These are phyloP conservation scores for Acanthiza pusilla DNA, from an alignment of 2,797 vertebrate genomes.

Conservation along the genomic window DNA sequence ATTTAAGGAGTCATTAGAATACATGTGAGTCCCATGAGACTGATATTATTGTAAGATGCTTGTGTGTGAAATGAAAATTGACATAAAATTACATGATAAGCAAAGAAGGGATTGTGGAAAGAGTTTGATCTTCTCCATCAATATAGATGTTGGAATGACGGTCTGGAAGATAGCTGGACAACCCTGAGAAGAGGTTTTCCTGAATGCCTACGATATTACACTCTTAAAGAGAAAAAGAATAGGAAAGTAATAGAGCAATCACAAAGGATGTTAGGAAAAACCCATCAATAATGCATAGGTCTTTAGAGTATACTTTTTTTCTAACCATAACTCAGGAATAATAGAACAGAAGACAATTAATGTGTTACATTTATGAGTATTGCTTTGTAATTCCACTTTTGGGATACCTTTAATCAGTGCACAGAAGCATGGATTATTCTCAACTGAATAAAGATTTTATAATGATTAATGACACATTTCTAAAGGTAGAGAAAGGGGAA, in stretches of 20 bases:
- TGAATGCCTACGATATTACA: background rate
- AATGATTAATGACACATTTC: background rate
- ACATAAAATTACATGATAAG: background rate
- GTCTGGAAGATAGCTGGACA: background rate
- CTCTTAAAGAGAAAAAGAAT: background rate
- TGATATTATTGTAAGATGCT: background rate
- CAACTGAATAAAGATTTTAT: background rate
- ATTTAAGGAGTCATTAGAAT: background rate
- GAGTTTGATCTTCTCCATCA: background rate
- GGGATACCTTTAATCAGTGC: background rate
- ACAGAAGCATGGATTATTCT: background rate
- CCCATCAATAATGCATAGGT: background rate
- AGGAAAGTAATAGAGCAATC: background rate
- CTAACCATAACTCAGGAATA: background rate
- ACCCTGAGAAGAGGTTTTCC: background rate
- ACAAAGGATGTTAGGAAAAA: background rate
- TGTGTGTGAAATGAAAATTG: background rate
- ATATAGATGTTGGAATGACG: background rate
- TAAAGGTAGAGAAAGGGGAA: background rate
- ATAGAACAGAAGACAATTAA: background rate
- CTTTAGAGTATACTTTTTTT: background rate
- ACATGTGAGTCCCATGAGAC: background rate
- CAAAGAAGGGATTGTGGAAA: background rate
- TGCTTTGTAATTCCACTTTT: background rate
- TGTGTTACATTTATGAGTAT: background rate